phyloP scores from a whole-genome alignment of 1,140 invertebrate species.

The Hyphantria cunea region DNA sequence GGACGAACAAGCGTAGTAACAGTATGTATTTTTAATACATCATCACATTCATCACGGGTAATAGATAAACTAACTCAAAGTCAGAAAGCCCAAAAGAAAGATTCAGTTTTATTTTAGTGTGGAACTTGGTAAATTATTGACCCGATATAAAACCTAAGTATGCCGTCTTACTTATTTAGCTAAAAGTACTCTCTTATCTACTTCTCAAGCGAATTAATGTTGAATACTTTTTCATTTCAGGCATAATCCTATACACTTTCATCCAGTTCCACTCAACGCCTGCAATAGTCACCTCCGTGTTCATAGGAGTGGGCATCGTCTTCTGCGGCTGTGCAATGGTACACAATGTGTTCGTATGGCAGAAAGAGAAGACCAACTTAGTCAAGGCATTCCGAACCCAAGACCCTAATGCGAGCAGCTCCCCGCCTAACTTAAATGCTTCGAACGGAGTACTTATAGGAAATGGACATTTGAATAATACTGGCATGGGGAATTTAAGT shows the following conservation, averaged over 20 bases:
- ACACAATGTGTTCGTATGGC: conserved; percentile 97
- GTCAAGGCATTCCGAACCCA: conserved; percentile 72
- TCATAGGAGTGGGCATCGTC: conserved; percentile 93
- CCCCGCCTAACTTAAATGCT: conserved; percentile 49
- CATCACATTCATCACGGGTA: no score
- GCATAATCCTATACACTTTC: conserved; percentile 95
- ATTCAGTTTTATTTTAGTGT: no score
- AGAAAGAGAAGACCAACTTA: conserved; percentile 89
- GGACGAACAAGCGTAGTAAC: no score
- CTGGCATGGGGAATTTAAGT: conserved; percentile 67
- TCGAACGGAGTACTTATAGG: conserved; percentile 70
- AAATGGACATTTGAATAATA: conserved; percentile 76
- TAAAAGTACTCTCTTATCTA: no score
- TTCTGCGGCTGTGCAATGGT: conserved; percentile 96
- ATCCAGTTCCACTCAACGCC: conserved; percentile 96
- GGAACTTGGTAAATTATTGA: no score
- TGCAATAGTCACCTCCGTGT: conserved; percentile 93
- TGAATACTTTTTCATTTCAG: conserved; percentile 82
- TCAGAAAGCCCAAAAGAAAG: no score
- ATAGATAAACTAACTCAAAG: no score
- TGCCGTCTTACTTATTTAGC: no score
- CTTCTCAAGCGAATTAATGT: no score
- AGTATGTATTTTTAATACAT: no score
- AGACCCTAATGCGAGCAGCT: conserved; percentile 49
- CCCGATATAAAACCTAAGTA: no score